Base-by-base conservation (phyloP, 1,140 invertebrate species). In the Dryas iulia region DNA sequence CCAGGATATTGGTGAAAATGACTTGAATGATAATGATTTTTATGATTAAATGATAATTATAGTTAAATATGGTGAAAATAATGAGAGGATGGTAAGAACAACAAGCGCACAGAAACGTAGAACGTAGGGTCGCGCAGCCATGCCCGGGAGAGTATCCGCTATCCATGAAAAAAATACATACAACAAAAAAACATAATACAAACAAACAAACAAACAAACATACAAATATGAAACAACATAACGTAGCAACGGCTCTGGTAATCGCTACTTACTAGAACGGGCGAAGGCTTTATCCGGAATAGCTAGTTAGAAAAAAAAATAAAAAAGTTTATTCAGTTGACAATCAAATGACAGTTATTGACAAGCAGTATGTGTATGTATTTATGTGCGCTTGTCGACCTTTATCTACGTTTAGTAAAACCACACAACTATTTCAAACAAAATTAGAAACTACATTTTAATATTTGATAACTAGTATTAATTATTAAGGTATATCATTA, bases 251-350 rank as follows among this genome's bases (percentile, higher is more conserved):
- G 72, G 80, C 77, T 84, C 79, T 83, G 82, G 76, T 81, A 78
- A 74, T 84, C 81, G 84, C 88, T 97, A 98, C 97, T 98, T 98
- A 98, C 97, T 95, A 98, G 96, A 91, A 97, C 96, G 94, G 97
- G 97, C 93, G 97, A 96, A 94, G 97, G 97, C 95, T 96, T 98
- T 95, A 98, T 98, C 97, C 97, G 97, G 96, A 98, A 98, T 94
- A 98, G 96, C 97, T 98, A 93, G 90, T 93, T 91, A 94, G 92
- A 93, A 94, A 92, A 94, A 91, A 94, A 94, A 93, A 54, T 2
- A 93, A 74, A 59, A 71, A 72, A 63, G 62, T 62, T 74, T 66
- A 59, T 61, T 74, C 71, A 69, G 54, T 69, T 39, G 25, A 68
- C 66, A 25, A 65, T n/a, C n/a, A n/a, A n/a, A n/a, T 64, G 69